A percentile compares a stretch with the other conserved stretches of the same genome.
Evolutionary conservation across 37 sponge, comb jelly and placozoan species (phyloP).

Genomic region (Cliona cf. orientalis): DNA sequence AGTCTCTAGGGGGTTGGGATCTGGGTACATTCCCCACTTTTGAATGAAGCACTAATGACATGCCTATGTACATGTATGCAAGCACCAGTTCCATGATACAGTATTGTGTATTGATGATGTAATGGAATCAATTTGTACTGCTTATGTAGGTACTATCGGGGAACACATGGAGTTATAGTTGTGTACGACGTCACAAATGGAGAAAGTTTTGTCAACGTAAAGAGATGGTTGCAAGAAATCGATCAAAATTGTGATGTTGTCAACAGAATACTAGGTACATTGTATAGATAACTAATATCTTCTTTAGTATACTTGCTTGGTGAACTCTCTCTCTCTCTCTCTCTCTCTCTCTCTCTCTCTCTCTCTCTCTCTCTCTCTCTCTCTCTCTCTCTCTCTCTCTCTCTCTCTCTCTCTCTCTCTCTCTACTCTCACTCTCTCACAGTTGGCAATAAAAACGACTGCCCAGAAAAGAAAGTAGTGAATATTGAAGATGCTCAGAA

Average conservation of each 20-base stretch:
- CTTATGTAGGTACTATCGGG: constrained; percentile 91
- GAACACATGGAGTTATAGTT: constrained; percentile 98
- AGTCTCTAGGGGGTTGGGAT: no score
- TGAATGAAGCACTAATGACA: no score
- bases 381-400: neutral
- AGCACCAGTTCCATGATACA: no score
- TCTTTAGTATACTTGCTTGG: no score
- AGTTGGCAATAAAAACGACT: constrained; percentile 99
- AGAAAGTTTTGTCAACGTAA: constrained; percentile 95
- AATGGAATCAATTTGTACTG: no score
- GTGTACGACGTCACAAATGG: constrained; percentile 98
- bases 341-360: constrained; percentile 19
- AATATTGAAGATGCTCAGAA: constrained; percentile 85
- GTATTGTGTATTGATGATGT: no score
- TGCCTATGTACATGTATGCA: no score
- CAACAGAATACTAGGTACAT: constrained; percentile 87
- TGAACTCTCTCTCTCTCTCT: neutral
- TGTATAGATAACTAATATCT: no score
- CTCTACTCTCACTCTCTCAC: no score
- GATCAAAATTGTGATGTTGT: constrained; percentile 99
- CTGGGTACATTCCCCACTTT: no score
- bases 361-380: neutral
- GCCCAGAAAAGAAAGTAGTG: constrained; percentile 94
- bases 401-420: no score
- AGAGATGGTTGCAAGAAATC: constrained; percentile 97